These are phyloP conservation scores for Tylochromis polylepis DNA, from an alignment of 2,113 vertebrate genomes.

Conservation along the genomic window DNA sequence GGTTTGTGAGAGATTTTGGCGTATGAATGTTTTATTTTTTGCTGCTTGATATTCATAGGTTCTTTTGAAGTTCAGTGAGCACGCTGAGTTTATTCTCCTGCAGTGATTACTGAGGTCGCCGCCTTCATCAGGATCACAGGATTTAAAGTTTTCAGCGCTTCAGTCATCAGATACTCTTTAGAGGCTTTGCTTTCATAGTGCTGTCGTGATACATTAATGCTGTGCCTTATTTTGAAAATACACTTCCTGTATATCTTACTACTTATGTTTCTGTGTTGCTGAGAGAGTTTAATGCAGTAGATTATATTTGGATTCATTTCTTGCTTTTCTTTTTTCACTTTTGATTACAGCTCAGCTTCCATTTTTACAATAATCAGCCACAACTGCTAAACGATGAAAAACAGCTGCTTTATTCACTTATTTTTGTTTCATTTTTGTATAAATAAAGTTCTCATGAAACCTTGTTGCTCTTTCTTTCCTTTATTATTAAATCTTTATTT, in stretches of 20 bases:
- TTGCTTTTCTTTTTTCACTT: neutral
- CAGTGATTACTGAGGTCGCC: neutral
- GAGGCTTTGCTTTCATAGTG: neutral
- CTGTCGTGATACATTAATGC: neutral
- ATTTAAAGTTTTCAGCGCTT: neutral
- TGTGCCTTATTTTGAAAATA: slow-evolving; percentile 19
- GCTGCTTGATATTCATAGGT: slow-evolving; percentile 17
- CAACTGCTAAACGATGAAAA: neutral
- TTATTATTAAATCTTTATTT: neutral
- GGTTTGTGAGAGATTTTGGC: neutral
- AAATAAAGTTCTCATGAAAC: slow-evolving; percentile 40
- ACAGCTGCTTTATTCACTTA: neutral
- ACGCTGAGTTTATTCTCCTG: neutral
- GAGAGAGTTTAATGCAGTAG: neutral
- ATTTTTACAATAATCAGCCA: neutral
- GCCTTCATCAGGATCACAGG: neutral
- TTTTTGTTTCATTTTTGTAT: slow-evolving; percentile 40
- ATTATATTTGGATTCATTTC: neutral
- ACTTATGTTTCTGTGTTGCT: neutral
- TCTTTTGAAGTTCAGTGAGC: neutral
- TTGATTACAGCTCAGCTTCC: neutral
- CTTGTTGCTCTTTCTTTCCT: neutral
- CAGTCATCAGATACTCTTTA: neutral
- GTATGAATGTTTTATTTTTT: neutral
- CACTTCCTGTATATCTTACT: neutral